Base-by-base conservation (phyloP, 2,797 vertebrate genomes). In the Centropyge bicolor region DNA sequence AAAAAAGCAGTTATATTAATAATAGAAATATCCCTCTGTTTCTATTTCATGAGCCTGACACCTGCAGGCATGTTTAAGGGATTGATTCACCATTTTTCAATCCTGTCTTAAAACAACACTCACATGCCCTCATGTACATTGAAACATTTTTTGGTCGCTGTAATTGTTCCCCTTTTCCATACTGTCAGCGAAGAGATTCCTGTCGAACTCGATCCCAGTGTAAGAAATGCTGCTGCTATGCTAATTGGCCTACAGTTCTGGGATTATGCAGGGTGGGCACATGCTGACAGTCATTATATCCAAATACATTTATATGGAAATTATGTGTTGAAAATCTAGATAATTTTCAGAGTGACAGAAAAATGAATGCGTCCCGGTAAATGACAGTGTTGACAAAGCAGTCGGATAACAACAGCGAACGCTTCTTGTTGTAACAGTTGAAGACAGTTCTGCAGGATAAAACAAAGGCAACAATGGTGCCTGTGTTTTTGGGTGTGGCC, bases 401-500 rank as follows among this genome's bases (percentile, higher is more conserved):
- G 36, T 45, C 64, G 43, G 16, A 43, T 70, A 7, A 60, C 9
- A 22, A 3, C 40, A 8, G 16, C 19, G 35, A 62, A 19, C 8
- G 16, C 24, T 49, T 7, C 10, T 12, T 68, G 59, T 67, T 75
- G 73, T 46, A 43, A 68, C 20, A 70, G 61, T 66, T 69, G 7
- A 56, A 63, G 4, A 10, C 31, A 31, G 4, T 64, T 80, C 24
- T 65, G 61, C 36, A 69, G 40, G 70, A 74, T 20, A 70, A 61
- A 62, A 77, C 64, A 73, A 78, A 91, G 62, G 74, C 75, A 79
- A 79, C 84, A 80, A 36, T 68, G 45, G 73, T 51, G 78, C 20
- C 52, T 76, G 68, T 89, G 75, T 77, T 76, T 86, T 69, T 68
- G 70, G 80, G 82, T 27, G 72, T 88, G 72, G 80, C 74, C 60